These are phyloP conservation scores for Bergia puertoricense DNA, from an alignment of 92 coral and sea anemone species.

Conservation along the genomic window DNA sequence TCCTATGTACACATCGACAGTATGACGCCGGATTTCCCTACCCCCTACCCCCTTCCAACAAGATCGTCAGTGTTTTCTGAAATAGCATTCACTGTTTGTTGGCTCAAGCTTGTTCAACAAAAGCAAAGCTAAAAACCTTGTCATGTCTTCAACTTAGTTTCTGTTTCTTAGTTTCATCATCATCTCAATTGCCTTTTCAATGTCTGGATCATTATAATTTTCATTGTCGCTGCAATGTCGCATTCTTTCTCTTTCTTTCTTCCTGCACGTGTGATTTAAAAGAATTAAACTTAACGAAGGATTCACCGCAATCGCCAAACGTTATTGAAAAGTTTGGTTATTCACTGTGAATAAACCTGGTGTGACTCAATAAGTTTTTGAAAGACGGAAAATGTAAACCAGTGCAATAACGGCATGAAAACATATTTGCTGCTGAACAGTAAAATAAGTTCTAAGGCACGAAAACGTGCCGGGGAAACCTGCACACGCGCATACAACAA, in stretches of 20 bases:
- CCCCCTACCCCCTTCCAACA: not conserved
- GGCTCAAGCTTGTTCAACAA: slow-evolving; percentile 38
- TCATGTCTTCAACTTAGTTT: slow-evolving; percentile 7
- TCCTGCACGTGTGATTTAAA: slow-evolving; percentile 63
- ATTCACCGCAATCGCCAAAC: slow-evolving; percentile 57
- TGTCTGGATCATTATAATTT: slow-evolving; percentile 9
- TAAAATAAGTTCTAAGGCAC: not conserved
- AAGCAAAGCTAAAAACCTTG: slow-evolving; percentile 52
- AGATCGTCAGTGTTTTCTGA: slow-evolving; percentile 47
- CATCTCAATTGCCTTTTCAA: slow-evolving; percentile 18
- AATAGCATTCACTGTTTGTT: slow-evolving; percentile 49
- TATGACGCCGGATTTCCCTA: too few relatives aligned
- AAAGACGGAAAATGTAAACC: slow-evolving; percentile 29
- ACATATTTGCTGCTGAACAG: not conserved
- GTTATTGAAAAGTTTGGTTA: slow-evolving; percentile 66
- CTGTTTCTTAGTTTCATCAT: not conserved
- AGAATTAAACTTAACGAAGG: slow-evolving; percentile 54
- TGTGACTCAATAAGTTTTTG: slow-evolving; percentile 47
- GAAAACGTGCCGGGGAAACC: too few relatives aligned
- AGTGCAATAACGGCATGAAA: slow-evolving; percentile 47
- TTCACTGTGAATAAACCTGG: slow-evolving; percentile 54
- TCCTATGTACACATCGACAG: too few relatives aligned
- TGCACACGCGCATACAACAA: too few relatives aligned
- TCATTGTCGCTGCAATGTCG: slow-evolving; percentile 13
- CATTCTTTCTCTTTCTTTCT: slow-evolving; percentile 11